A percentile compares a stretch with the other conserved stretches of the same genome.
Evolutionary conservation across 2,797 vertebrate genomes (phyloP).

Genomic region (Rhincodon typus): DNA sequence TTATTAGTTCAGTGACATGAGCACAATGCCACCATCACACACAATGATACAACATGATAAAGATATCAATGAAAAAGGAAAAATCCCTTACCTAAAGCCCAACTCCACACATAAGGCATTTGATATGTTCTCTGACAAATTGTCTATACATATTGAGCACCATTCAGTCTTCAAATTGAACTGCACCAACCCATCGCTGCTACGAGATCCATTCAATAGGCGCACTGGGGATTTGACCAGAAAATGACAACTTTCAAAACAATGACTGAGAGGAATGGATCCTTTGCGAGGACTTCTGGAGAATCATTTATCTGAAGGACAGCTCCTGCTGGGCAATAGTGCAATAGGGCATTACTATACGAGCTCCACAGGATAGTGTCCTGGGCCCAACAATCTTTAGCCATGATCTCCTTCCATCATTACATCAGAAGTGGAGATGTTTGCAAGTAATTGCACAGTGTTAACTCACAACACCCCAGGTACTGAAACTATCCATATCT

Average conservation of each 20-base stretch:
- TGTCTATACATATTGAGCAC: slow-evolving; percentile 63
- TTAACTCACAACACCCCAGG: background rate
- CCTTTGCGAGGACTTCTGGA: background rate
- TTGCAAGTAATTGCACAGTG: background rate
- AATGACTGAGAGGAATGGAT: background rate
- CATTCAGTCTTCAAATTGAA: slow-evolving; percentile 55
- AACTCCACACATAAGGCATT: slow-evolving; percentile 67
- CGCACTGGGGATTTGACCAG: slow-evolving; percentile 54
- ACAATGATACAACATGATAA: background rate
- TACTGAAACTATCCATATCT: background rate
- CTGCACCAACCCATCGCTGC: slow-evolving; percentile 55
- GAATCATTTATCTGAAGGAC: background rate
- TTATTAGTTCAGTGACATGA: too few relatives aligned
- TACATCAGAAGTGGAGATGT: background rate
- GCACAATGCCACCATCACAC: too few relatives aligned
- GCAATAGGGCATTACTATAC: too few relatives aligned
- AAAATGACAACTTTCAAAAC: background rate
- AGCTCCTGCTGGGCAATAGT: background rate
- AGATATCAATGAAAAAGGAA: slow-evolving; percentile 41
- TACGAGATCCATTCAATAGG: slow-evolving; percentile 55
- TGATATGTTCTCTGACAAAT: slow-evolving; percentile 64
- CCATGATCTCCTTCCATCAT: background rate
- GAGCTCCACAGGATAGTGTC: background rate
- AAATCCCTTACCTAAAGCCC: slow-evolving; percentile 57
- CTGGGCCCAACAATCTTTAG: background rate